These are phyloP conservation scores for Dexiosoma caninum DNA, from an alignment of 2,888 invertebrate species.

Conservation along the genomic window DNA sequence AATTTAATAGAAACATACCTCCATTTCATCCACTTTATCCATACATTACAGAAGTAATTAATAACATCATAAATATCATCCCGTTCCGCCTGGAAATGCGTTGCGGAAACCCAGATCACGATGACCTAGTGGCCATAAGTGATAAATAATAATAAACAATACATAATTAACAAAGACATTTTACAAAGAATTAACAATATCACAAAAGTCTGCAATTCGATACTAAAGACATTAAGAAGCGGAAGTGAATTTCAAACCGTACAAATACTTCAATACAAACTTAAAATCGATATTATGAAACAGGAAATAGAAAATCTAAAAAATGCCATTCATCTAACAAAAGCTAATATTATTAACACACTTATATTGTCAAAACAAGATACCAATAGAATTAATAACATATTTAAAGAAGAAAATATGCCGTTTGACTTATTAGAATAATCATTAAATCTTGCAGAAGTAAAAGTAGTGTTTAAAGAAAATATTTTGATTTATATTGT, in stretches of 20 bases:
- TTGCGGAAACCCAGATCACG: no score
- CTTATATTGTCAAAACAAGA: background rate
- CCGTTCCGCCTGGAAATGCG: background rate
- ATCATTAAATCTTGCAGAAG: no score
- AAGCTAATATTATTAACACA: slow-evolving; percentile 4
- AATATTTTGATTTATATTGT: slow-evolving; percentile 6
- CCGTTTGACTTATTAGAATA: background rate
- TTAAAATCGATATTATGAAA: background rate
- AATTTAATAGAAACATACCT: background rate
- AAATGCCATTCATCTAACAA: background rate
- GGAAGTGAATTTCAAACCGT: background rate
- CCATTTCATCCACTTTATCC: slow-evolving; percentile 5
- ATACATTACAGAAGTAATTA: slow-evolving; percentile 10
- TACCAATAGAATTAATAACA: background rate
- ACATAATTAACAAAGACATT: no score
- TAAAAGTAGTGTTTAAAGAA: background rate
- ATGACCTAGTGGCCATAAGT: no score
- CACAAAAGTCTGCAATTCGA: background rate
- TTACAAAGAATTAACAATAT: background rate
- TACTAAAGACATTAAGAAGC: background rate
- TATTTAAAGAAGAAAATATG: slow-evolving; percentile 1
- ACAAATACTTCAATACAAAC: background rate
- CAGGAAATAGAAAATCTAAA: background rate
- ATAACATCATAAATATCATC: no score
- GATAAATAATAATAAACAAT: no score